phyloP scores from a whole-genome alignment of 2,113 vertebrate genomes.

The Clarias batrachus region DNA sequence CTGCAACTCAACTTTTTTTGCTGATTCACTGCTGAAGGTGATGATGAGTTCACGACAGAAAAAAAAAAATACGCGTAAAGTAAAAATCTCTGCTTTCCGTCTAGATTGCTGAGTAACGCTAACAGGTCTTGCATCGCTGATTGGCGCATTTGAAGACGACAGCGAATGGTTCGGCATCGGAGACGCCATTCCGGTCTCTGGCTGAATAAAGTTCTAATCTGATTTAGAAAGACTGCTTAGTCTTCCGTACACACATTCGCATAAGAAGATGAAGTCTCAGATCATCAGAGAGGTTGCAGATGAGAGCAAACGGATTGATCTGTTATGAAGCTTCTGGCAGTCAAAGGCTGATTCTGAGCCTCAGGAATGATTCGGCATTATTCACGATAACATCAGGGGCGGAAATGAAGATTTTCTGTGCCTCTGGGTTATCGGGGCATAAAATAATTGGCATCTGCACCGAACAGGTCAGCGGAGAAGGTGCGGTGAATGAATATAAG shows the following conservation, averaged over 20 bases:
- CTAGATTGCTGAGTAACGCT: not conserved
- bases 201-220: conserved; percentile 9
- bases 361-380: conserved; percentile 12
- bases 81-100: not conserved
- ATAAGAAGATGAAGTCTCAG: not conserved
- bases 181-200: not conserved
- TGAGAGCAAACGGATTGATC: conserved; percentile 1
- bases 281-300: conserved; percentile 3
- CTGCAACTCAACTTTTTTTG: not conserved
- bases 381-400: conserved; percentile 9
- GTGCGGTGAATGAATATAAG: not conserved
- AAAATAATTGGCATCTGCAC: conserved; percentile 33
- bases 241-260: not conserved
- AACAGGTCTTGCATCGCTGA: not conserved
- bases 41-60: not conserved
- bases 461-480: not conserved
- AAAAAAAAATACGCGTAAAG: not conserved
- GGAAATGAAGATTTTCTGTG: conserved; percentile 24
- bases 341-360: conserved; percentile 17
- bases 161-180: not conserved
- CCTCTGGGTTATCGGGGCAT: conserved; percentile 27
- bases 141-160: not conserved
- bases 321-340: conserved; percentile 15
- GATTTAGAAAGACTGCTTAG: not conserved
- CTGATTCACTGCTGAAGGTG: not conserved